A percentile compares a stretch with the other conserved stretches of the same genome.
These are phyloP conservation scores for Teleopsis dalmanni DNA, from an alignment of 1,140 invertebrate species.

Conservation along the genomic window DNA sequence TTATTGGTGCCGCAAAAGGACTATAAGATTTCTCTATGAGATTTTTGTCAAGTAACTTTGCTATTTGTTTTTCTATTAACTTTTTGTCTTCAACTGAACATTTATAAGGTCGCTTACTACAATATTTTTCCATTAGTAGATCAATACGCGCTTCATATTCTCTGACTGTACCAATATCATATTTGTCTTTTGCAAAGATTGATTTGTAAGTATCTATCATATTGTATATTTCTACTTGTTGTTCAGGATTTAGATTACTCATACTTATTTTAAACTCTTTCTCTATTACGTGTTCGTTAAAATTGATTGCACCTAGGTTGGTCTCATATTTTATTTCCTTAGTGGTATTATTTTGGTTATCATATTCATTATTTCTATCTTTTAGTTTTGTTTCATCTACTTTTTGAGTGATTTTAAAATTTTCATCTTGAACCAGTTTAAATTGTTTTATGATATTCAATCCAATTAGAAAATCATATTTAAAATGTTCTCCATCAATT, in stretches of 20 bases:
- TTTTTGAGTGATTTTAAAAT: conserved; percentile 6
- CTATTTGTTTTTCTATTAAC: conserved; percentile 36
- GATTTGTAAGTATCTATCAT: conserved; percentile 26
- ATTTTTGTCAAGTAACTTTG: conserved; percentile 32
- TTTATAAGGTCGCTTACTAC: conserved; percentile 34
- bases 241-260: conserved; percentile 12
- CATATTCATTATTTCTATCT: not conserved
- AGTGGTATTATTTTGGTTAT: not conserved
- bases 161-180: conserved; percentile 20
- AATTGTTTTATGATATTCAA: conserved; percentile 12
- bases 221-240: conserved; percentile 24
- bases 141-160: conserved; percentile 29
- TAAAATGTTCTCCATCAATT: not conserved
- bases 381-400: not conserved
- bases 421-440: conserved; percentile 14
- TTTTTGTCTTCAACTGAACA: conserved; percentile 35
- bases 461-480: conserved; percentile 1
- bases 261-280: not conserved
- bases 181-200: conserved; percentile 41
- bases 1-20: conserved; percentile 39
- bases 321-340: not conserved
- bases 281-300: conserved; percentile 31
- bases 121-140: conserved; percentile 34
- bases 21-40: conserved; percentile 39
- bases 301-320: conserved; percentile 19